Percentiles rank a stretch among this genome's conserved stretches.
Evolutionary conservation across 1,140 invertebrate genomes (phyloP).

Genomic region (Orius laevigatus): DNA sequence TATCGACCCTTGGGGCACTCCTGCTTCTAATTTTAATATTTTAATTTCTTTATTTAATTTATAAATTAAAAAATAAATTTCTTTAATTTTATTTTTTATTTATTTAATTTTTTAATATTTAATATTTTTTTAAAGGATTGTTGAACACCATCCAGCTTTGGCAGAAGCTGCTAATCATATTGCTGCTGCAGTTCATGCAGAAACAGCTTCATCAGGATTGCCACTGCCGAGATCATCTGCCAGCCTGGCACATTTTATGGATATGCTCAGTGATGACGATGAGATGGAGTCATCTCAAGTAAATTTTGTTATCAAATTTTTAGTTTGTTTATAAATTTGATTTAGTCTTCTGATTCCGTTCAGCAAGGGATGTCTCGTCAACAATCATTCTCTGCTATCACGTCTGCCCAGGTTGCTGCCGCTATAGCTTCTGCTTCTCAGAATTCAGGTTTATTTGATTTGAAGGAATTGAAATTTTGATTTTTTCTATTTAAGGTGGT

Average conservation of each 20-base stretch:
- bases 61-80: too few relatives aligned
- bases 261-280: constrained; percentile 36
- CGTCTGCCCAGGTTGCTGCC: constrained; percentile 32
- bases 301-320: constrained; percentile 5
- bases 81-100: too few relatives aligned
- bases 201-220: constrained; percentile 23
- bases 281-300: constrained; percentile 38
- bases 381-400: constrained; percentile 28
- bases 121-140: constrained; percentile 24
- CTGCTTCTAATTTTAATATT: too few relatives aligned
- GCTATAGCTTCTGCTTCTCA: constrained; percentile 30
- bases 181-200: constrained; percentile 33
- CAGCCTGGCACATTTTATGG: constrained; percentile 31
- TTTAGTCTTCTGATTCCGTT: constrained; percentile 27
- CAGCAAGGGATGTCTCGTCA: constrained; percentile 24
- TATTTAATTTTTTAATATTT: neutral
- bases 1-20: too few relatives aligned
- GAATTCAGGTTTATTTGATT: neutral
- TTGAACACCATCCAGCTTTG: constrained; percentile 32
- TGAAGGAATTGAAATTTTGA: constrained; percentile 17
- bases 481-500: constrained; percentile 6
- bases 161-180: constrained; percentile 34
- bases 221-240: constrained; percentile 23
- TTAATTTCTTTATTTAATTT: too few relatives aligned
- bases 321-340: neutral